Percentiles rank a stretch among this genome's conserved stretches.
phyloP scores from a whole-genome alignment of 2,888 invertebrate species.

The Amphipyra tragopoginis region DNA sequence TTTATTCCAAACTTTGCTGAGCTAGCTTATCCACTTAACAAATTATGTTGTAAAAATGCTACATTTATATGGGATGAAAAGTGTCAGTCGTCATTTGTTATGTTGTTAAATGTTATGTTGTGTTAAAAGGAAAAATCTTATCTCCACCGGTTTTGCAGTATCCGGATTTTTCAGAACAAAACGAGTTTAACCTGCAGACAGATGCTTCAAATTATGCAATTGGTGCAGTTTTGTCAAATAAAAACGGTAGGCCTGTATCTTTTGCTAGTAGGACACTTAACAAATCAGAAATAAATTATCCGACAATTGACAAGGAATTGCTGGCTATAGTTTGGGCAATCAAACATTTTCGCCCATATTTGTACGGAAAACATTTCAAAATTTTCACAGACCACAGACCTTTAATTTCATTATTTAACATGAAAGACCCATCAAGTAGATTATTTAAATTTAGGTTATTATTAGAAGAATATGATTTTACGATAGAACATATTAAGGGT shows the following conservation, averaged over 20 bases:
- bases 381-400: conserved; percentile 1
- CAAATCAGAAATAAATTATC: conserved; percentile 6
- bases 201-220: conserved; percentile 5
- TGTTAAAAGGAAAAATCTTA: too few relatives aligned
- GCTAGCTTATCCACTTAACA: conserved; percentile 1
- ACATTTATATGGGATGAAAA: not conserved
- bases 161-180: not conserved
- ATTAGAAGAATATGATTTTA: not conserved
- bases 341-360: too few relatives aligned
- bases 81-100: not conserved
- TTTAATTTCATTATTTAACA: not conserved
- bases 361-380: conserved; percentile 1
- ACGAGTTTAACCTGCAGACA: conserved; percentile 6
- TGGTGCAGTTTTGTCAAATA: conserved; percentile 4
- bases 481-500: not conserved
- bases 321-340: conserved; percentile 5
- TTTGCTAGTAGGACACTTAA: conserved; percentile 6
- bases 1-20: conserved; percentile 6
- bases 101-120: too few relatives aligned
- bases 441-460: conserved; percentile 5
- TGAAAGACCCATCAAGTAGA: conserved; percentile 5
- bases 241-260: not conserved
- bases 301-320: conserved; percentile 5
- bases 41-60: conserved; percentile 2
- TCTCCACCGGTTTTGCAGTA: too few relatives aligned